Evolutionary conservation across 2,797 vertebrate species (phyloP).

Genomic region (Chrysocyon brachyurus): DNA sequence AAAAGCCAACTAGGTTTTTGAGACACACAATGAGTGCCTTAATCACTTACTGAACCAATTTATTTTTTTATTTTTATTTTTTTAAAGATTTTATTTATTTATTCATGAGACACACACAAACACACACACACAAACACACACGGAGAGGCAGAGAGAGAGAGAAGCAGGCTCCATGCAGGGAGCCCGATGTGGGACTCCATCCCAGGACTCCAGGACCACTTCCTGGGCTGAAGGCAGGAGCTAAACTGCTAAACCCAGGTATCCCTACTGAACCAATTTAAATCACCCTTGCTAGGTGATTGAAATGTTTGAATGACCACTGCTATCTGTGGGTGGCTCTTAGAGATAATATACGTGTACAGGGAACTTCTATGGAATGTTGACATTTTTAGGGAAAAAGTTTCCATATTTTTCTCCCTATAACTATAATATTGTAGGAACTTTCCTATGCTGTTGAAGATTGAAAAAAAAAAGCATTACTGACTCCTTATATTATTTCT

Average conservation of each 20-base stretch:
- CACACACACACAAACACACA: no score
- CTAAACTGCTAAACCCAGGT: no score
- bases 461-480: background rate
- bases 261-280: background rate
- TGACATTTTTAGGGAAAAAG: background rate
- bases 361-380: background rate
- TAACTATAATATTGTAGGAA: background rate
- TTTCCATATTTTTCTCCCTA: background rate
- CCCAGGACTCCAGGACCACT: no score
- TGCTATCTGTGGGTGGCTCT: no score
- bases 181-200: no score
- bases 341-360: rapidly evolving
- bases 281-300: background rate
- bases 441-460: background rate
- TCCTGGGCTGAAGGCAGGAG: no score
- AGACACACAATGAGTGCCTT: background rate
- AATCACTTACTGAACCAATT: background rate
- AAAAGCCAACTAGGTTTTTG: background rate
- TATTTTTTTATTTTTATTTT: background rate
- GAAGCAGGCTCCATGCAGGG: no score
- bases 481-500: background rate
- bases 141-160: no score
- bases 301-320: background rate
- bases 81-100: no score
- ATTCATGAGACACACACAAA: no score